These are phyloP conservation scores for Xanthia icteritia DNA, from an alignment of 2,888 invertebrate genomes.

Conservation along the genomic window DNA sequence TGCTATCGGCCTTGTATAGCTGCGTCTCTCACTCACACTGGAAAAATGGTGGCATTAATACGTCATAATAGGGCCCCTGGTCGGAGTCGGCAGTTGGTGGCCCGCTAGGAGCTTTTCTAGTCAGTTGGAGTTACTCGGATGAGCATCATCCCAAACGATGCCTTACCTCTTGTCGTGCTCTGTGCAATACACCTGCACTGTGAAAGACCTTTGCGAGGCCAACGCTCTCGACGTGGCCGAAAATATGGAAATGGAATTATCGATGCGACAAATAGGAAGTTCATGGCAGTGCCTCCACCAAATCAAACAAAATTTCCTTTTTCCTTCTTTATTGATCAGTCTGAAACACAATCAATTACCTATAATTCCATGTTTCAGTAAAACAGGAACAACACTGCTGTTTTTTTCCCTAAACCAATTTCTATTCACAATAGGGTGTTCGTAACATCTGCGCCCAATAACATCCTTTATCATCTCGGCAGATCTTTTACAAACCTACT, in stretches of 20 bases:
- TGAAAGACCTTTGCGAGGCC: not conserved
- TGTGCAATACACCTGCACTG: not conserved
- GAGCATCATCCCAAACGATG: no score
- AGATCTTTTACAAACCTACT: constrained; percentile 64
- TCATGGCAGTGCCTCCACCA: no score
- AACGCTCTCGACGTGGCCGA: not conserved
- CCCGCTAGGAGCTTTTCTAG: no score
- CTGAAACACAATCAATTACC: not conserved
- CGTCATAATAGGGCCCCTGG: no score
- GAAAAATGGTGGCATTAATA: no score
- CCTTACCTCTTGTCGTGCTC: not conserved
- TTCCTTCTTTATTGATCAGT: no score
- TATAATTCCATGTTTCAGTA: constrained; percentile 2
- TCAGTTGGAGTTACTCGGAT: no score
- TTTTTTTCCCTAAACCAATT: constrained; percentile 20
- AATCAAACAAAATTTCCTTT: no score
- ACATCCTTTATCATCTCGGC: constrained; percentile 65
- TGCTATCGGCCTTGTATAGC: no score
- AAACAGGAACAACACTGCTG: not conserved
- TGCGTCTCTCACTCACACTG: no score
- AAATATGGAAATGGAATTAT: not conserved
- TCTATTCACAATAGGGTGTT: constrained; percentile 44
- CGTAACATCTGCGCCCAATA: constrained; percentile 64
- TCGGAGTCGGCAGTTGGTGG: no score
- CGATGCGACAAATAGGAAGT: not conserved